These are phyloP conservation scores for Drosophila kanapiae DNA, from an alignment of 1,140 invertebrate species.

Conservation along the genomic window DNA sequence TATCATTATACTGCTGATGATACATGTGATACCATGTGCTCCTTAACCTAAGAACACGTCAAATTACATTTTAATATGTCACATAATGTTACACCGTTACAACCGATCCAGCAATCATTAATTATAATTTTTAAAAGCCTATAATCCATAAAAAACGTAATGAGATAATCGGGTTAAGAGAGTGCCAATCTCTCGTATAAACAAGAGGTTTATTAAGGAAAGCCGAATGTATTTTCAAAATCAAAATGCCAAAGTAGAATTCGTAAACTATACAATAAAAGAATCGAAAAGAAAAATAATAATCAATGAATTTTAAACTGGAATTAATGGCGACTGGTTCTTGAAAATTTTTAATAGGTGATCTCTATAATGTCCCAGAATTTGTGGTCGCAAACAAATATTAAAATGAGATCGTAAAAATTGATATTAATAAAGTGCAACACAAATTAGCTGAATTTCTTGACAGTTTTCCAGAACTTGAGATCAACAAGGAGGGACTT, in stretches of 20 bases:
- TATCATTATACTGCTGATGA: not conserved
- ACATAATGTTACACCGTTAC: not conserved
- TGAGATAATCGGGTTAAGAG: not conserved
- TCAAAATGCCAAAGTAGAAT: conserved; percentile 9
- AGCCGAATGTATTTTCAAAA: conserved; percentile 2
- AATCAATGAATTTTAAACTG: too few species aligned
- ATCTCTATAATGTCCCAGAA: not conserved
- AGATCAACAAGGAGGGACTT: too few species aligned
- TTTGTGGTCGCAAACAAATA: not conserved
- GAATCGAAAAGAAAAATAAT: too few species aligned
- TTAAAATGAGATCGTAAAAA: not conserved
- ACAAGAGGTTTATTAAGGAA: not conserved
- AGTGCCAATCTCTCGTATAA: not conserved
- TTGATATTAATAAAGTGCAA: too few species aligned
- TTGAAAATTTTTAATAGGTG: not conserved
- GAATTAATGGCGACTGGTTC: too few species aligned
- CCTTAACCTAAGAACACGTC: not conserved
- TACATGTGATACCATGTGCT: conserved; percentile 5
- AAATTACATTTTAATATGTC: not conserved
- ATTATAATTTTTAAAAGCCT: not conserved
- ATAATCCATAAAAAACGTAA: not conserved
- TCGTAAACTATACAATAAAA: conserved; percentile 1
- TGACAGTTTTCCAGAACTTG: too few species aligned
- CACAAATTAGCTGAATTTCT: too few species aligned
- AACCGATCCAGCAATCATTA: not conserved